Percentiles rank a stretch among this genome's conserved stretches.
Evolutionary conservation across 2,797 vertebrate genomes (phyloP).

Genomic region (Lateolabrax maculatus): DNA sequence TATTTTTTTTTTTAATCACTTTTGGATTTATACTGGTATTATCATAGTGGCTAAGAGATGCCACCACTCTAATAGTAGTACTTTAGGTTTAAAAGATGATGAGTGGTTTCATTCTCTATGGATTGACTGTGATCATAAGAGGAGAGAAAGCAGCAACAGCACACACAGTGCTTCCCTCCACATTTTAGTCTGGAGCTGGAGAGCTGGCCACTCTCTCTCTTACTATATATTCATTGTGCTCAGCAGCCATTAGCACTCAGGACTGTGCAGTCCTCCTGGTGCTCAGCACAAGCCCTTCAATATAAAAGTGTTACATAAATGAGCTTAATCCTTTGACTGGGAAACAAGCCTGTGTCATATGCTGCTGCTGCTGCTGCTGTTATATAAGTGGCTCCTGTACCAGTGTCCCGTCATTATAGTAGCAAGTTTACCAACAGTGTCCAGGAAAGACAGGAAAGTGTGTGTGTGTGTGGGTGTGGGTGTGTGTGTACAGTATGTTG

Average conservation of each 20-base stretch:
- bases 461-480: not conserved
- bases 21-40: not conserved
- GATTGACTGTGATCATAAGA: constrained; percentile 22
- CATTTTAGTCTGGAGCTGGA: not conserved
- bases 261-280: constrained; percentile 54
- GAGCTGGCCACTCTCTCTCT: not conserved
- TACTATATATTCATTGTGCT: constrained; percentile 42
- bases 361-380: constrained; percentile 51
- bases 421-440: constrained; percentile 20
- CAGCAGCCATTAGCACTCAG: constrained; percentile 52
- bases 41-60: not conserved
- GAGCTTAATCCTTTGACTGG: constrained; percentile 79
- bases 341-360: constrained; percentile 73
- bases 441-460: not conserved
- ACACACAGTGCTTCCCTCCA: constrained; percentile 9
- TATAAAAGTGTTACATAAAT: constrained; percentile 81
- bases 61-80: not conserved
- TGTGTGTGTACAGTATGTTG: not conserved
- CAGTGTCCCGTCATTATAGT: constrained; percentile 49
- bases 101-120: constrained; percentile 17
- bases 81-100: not conserved
- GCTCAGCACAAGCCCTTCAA: constrained; percentile 61
- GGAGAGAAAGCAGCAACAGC: not conserved
- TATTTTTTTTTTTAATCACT: too few species aligned
- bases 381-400: constrained; percentile 70